Percentiles rank a stretch among this genome's conserved stretches.
These are phyloP conservation scores for Argyresthia albistria DNA, from an alignment of 2,888 invertebrate genomes.

Conservation along the genomic window DNA sequence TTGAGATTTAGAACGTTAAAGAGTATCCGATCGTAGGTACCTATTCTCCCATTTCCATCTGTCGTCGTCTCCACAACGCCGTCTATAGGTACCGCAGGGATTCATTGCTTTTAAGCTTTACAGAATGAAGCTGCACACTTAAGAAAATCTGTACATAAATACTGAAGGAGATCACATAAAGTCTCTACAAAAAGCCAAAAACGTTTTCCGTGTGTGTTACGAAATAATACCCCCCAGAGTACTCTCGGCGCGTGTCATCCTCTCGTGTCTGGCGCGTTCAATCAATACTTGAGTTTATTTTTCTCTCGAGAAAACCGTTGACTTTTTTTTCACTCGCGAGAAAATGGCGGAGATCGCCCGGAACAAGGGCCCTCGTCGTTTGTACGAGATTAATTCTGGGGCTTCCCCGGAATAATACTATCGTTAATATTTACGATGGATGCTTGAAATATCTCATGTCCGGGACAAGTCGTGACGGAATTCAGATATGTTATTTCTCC, in stretches of 20 bases:
- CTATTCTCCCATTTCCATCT: too few species aligned
- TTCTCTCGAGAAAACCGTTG: constrained; percentile 6
- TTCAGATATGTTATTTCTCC: too few species aligned
- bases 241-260: constrained; percentile 4
- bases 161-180: too few species aligned
- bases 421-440: neutral
- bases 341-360: constrained; percentile 23
- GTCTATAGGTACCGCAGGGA: too few species aligned
- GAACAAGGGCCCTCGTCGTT: constrained; percentile 26
- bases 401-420: neutral
- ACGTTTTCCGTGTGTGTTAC: neutral
- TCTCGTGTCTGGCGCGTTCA: constrained; percentile 26
- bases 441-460: neutral
- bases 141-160: too few species aligned
- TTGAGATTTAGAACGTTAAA: too few species aligned
- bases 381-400: constrained; percentile 24
- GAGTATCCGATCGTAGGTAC: too few species aligned
- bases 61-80: too few species aligned
- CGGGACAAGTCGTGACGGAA: too few species aligned
- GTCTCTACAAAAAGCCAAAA: too few species aligned
- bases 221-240: neutral
- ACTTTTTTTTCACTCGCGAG: constrained; percentile 5
- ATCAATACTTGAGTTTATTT: constrained; percentile 39
- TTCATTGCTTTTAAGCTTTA: too few species aligned
- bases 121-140: too few species aligned